phyloP scores from a whole-genome alignment of 2,888 invertebrate species.

The Xestia c-nigrum region DNA sequence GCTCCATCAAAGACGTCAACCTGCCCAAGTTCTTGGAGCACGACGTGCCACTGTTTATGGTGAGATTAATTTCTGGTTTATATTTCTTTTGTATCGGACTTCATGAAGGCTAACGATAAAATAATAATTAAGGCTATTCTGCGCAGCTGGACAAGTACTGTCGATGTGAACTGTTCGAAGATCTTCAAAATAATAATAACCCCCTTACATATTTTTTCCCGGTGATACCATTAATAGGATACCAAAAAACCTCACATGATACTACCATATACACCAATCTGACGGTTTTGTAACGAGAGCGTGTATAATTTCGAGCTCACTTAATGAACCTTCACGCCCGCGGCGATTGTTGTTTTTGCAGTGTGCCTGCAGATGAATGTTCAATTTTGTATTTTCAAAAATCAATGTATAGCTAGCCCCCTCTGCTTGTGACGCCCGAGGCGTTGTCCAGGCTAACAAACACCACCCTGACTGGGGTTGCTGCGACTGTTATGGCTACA shows the following conservation, averaged over 20 bases:
- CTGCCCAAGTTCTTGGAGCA: conserved; percentile 97
- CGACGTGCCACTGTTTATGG: conserved; percentile 96
- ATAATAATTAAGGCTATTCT: background rate
- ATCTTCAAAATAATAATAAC: background rate
- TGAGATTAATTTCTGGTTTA: conserved; percentile 68
- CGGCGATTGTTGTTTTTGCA: conserved; percentile 39
- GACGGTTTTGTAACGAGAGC: conserved; percentile 11
- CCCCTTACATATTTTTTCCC: background rate
- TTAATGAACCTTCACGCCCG: conserved; percentile 23
- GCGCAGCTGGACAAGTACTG: background rate
- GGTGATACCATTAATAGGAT: background rate
- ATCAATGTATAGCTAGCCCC: conserved; percentile 42
- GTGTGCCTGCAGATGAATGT: conserved; percentile 53
- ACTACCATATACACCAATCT: background rate
- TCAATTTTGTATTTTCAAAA: conserved; percentile 57
- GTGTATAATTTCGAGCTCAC: conserved; percentile 18
- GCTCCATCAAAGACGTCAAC: conserved; percentile 98
- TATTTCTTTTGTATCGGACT: background rate
- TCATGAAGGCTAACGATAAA: background rate
- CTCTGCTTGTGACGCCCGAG: conserved; percentile 33
- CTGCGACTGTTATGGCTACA: conserved; percentile 25
- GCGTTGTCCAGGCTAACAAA: conserved; percentile 44
- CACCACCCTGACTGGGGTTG: conserved; percentile 24
- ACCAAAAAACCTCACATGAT: conserved; percentile 11
- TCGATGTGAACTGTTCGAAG: background rate